Evolutionary conservation across 2,888 invertebrate species (phyloP).

Genomic region (Luperina testacea): DNA sequence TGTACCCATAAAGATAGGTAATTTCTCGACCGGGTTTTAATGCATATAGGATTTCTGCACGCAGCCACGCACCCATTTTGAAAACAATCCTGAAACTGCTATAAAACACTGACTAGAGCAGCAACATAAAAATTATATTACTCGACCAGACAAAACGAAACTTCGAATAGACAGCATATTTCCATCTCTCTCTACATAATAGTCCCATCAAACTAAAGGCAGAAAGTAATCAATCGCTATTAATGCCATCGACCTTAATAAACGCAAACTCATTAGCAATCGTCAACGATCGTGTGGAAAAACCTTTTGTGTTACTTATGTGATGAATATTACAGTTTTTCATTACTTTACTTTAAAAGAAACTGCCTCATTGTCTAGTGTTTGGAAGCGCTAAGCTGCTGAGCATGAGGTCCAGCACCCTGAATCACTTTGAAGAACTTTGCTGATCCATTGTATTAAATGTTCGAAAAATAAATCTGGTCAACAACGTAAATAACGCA

Average conservation of each 20-base stretch:
- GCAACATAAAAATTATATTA: neutral
- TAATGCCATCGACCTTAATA: constrained; percentile 58
- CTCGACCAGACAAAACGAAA: constrained; percentile 3
- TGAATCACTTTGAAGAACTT: too few relatives aligned
- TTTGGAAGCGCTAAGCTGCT: neutral
- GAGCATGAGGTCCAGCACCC: neutral
- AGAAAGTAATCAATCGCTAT: constrained; percentile 58
- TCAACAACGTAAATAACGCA: too few relatives aligned
- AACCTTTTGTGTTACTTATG: constrained; percentile 33
- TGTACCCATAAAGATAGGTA: too few relatives aligned
- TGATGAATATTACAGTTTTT: constrained; percentile 61
- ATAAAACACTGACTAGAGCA: neutral
- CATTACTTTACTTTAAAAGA: constrained; percentile 46
- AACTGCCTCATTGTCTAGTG: neutral
- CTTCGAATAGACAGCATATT: neutral
- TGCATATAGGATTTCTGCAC: neutral
- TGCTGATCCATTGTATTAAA: too few relatives aligned
- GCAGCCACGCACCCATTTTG: too few relatives aligned
- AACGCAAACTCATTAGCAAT: constrained; percentile 58
- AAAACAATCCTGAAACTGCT: neutral
- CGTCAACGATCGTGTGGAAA: constrained; percentile 43
- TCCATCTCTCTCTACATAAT: constrained; percentile 24
- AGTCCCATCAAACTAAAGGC: constrained; percentile 31
- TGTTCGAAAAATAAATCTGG: too few relatives aligned
- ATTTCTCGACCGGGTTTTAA: too few relatives aligned